A percentile compares a stretch with the other conserved stretches of the same genome.
Conservation (phyloP, 2,113 vertebrate genomes). For the Bubo blakistoni region DNA sequence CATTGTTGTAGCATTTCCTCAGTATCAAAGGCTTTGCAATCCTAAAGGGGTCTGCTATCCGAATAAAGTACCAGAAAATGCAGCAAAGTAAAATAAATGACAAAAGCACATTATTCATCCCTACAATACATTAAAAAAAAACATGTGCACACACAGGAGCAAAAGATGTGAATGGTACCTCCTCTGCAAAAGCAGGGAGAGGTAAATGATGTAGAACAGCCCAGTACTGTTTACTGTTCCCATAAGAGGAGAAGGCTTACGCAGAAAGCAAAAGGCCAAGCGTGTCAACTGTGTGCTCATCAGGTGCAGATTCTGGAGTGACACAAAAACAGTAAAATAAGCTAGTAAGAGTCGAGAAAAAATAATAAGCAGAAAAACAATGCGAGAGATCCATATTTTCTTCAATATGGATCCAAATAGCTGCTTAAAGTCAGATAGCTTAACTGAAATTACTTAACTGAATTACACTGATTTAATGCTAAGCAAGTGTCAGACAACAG, state of each 20-base stretch:
- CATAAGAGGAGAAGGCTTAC: neutral
- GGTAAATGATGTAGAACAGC: neutral
- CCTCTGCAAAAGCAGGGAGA: neutral
- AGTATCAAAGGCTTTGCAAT: neutral
- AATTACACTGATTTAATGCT: neutral
- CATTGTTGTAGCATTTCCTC: neutral
- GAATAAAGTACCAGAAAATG: neutral
- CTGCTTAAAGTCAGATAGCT: neutral
- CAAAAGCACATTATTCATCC: neutral
- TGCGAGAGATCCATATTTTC: neutral
- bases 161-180: neutral
- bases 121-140: neutral
- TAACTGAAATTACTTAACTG: neutral
- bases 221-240: neutral
- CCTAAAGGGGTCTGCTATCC: neutral
- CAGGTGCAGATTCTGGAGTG: neutral
- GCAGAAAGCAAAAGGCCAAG: neutral
- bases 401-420: neutral
- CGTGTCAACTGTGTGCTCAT: neutral
- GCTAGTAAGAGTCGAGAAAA: neutral
- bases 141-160: accelerated
- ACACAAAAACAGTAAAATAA: neutral
- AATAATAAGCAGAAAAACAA: neutral
- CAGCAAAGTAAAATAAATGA: neutral
- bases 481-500: neutral